Base-by-base conservation (phyloP, 2,888 invertebrate species). In the Nasonia oneida region DNA sequence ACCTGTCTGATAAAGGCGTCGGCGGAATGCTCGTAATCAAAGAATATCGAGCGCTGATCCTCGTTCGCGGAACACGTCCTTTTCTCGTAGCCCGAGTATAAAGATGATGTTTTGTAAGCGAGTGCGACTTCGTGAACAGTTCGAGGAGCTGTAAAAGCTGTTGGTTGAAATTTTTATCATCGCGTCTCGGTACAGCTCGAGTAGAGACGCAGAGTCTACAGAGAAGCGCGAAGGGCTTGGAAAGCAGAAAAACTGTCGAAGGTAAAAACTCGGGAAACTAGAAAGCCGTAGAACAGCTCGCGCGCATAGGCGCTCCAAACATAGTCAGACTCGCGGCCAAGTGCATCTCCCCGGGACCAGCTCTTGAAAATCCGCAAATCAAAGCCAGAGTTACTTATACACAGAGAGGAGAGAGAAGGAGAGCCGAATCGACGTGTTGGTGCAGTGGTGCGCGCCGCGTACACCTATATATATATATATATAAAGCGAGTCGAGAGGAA, bases 401-500 rank as follows among this genome's bases (percentile, higher is more conserved):
- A 12, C 47, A 10, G 47, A 12, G 1, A 42, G 6, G 6, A 8
- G 6, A 8, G 6, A 0, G 4, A 39, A 4, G 6, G 4, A 39
- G 39, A 39, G 39, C 42, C 42, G 10, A 47, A 47, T 67, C 67
- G 29, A 15, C 67, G 29, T 4, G 67, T 47, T 29, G 67, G 14
- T 71, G 18, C 71, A 23, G 23, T 23, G 23, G 23, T 23, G 23
- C 23, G 67, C 71, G 37, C 39, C 71, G 15, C 39, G 71, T 33
- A 33, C 39, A 18, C 37, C 39, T 23, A 23, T 23, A 23, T 23
- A 23, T 23, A 33, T 33, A 15, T 71, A 33, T 75, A 23, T 76
- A 76, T 57, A 71, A 73, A 73, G 79, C 77, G 78, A 29, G 76
- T 64, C 70, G 86, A 87, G 86, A 87, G 87, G 87, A 87, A 87